Conservation (phyloP, 2,113 vertebrate species). For the Erythrolamprus reginae region DNA sequence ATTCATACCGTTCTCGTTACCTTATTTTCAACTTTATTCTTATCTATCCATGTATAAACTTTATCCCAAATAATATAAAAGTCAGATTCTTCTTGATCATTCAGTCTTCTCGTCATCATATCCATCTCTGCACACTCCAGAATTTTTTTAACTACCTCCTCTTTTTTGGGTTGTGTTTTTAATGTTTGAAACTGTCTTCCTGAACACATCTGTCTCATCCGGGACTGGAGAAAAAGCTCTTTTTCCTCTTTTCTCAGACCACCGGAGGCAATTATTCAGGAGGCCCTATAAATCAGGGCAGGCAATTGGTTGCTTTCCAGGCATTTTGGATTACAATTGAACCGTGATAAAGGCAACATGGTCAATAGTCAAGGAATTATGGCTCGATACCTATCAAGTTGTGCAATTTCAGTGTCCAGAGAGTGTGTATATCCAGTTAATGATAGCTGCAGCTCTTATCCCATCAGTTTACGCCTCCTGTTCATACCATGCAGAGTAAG, state of each 20-base stretch:
- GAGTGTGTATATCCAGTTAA: not conserved
- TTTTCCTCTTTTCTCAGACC: not conserved
- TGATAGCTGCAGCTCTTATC: not conserved
- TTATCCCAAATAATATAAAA: too few relatives aligned
- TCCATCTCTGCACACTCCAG: too few relatives aligned
- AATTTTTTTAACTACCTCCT: too few relatives aligned
- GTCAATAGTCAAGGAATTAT: not conserved
- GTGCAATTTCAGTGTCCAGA: not conserved
- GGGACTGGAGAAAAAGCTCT: not conserved
- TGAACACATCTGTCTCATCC: not conserved
- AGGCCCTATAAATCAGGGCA: not conserved
- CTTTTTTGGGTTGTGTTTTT: not conserved
- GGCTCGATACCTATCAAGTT: not conserved
- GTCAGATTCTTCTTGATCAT: too few relatives aligned
- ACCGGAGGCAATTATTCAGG: not conserved
- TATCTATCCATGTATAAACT: too few relatives aligned
- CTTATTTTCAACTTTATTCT: too few relatives aligned
- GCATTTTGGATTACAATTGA: not conserved
- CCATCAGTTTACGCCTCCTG: not conserved
- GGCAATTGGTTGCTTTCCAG: not conserved
- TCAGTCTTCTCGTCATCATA: too few relatives aligned
- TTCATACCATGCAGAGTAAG: not conserved
- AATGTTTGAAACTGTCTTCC: not conserved
- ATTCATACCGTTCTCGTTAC: too few relatives aligned
- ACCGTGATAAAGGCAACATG: not conserved